phyloP scores from a whole-genome alignment of 2,797 vertebrate genomes.

The Hemibagrus guttatus region DNA sequence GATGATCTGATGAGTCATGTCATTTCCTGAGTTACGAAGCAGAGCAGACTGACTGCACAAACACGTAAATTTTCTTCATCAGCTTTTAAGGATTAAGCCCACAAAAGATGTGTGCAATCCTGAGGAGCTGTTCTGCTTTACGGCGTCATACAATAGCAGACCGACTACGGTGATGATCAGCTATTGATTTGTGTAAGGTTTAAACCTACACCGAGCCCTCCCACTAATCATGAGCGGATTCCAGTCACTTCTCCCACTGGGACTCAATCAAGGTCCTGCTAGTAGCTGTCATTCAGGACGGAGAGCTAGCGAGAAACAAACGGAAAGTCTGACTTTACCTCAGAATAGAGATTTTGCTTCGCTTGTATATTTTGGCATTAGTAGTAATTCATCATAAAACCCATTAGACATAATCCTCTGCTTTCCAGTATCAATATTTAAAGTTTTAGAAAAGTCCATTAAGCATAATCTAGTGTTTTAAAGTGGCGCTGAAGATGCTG shows the following conservation, averaged over 20 bases:
- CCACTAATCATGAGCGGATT: conserved; percentile 56
- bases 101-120: background rate
- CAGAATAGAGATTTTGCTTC: conserved; percentile 15
- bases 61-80: background rate
- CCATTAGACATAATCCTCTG: conserved; percentile 28
- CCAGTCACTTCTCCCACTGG: conserved; percentile 45
- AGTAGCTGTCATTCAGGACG: conserved; percentile 7
- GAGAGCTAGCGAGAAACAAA: conserved; percentile 6
- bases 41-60: background rate
- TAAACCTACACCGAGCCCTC: conserved; percentile 61
- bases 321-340: background rate
- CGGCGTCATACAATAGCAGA: conserved; percentile 25
- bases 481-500: conserved; percentile 8
- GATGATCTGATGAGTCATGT: background rate
- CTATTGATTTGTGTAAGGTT: conserved; percentile 61
- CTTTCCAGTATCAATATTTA: conserved; percentile 22
- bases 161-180: conserved; percentile 49
- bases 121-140: conserved; percentile 18
- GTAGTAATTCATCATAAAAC: conserved; percentile 20
- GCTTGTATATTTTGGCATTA: conserved; percentile 21
- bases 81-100: conserved; percentile 1
- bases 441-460: conserved; percentile 15
- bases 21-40: background rate
- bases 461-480: conserved; percentile 11
- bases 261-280: conserved; percentile 46